Percentiles rank a stretch among this genome's conserved stretches.
Conservation (phyloP, 2,797 vertebrate genomes). For the Limosa lapponica region DNA sequence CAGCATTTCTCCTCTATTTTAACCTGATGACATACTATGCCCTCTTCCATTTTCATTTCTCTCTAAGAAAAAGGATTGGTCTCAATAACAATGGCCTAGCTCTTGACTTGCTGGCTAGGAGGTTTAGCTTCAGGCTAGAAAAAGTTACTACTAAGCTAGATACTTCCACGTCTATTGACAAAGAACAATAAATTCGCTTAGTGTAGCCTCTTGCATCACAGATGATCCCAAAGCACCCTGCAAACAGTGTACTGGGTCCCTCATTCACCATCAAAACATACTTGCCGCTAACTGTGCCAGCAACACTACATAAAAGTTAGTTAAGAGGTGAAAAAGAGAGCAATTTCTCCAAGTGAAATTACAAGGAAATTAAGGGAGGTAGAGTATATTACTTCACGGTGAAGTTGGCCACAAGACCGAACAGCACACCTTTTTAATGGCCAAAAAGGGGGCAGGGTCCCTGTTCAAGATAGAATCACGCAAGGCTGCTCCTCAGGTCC, state of each 20-base stretch:
- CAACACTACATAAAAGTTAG: slow-evolving; percentile 60
- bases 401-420: not conserved
- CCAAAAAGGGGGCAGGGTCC: not conserved
- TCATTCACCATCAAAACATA: not conserved
- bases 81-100: not conserved
- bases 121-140: not conserved
- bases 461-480: not conserved
- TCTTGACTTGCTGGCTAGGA: not conserved
- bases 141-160: not conserved
- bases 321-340: slow-evolving; percentile 48
- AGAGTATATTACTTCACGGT: not conserved
- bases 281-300: slow-evolving; percentile 42
- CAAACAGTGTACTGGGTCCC: not conserved
- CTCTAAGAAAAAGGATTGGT: not conserved
- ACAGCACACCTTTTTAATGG: slow-evolving; percentile 20
- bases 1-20: not conserved
- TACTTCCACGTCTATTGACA: not conserved
- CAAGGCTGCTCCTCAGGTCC: not conserved
- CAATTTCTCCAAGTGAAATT: slow-evolving; percentile 34
- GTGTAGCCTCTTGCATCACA: not conserved
- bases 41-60: not conserved
- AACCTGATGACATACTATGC: not conserved
- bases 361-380: slow-evolving; percentile 46
- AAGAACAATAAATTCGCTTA: not conserved
- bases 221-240: slow-evolving; percentile 1